phyloP scores from a whole-genome alignment of 2,113 vertebrate species.

The Ceuthmochares aereus region DNA sequence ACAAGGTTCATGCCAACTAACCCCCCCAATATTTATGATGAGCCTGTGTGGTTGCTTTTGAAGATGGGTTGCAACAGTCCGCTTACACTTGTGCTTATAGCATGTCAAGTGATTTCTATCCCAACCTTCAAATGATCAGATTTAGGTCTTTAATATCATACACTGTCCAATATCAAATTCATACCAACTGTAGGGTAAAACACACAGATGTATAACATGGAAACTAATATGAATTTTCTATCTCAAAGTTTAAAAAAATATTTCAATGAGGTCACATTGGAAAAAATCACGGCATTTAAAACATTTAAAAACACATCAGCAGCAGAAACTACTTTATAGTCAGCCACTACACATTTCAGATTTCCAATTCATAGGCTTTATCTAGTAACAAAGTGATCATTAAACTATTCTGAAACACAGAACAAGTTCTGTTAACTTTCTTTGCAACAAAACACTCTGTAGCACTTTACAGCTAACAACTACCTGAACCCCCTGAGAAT shows the following conservation, averaged over 20 bases:
- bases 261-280: constrained; percentile 68
- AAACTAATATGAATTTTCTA: constrained; percentile 32
- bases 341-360: constrained; percentile 56
- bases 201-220: constrained; percentile 42
- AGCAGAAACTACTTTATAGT: constrained; percentile 70
- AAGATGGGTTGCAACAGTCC: constrained; percentile 64
- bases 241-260: constrained; percentile 65
- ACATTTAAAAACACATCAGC: constrained; percentile 66
- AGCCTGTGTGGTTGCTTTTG: constrained; percentile 58
- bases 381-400: constrained; percentile 66
- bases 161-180: constrained; percentile 34
- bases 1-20: constrained; percentile 63
- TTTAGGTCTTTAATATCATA: constrained; percentile 61
- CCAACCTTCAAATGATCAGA: constrained; percentile 57
- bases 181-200: constrained; percentile 50
- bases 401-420: constrained; percentile 72
- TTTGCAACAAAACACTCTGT: neutral
- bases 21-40: constrained; percentile 40
- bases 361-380: constrained; percentile 58
- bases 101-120: constrained; percentile 75
- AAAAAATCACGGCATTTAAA: constrained; percentile 62
- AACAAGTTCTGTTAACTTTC: constrained; percentile 57
- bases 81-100: constrained; percentile 50
- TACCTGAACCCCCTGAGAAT: constrained; percentile 74
- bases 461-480: constrained; percentile 51